These are phyloP conservation scores for Patella caerulea DNA, from an alignment of 2,888 invertebrate genomes.

Conservation along the genomic window DNA sequence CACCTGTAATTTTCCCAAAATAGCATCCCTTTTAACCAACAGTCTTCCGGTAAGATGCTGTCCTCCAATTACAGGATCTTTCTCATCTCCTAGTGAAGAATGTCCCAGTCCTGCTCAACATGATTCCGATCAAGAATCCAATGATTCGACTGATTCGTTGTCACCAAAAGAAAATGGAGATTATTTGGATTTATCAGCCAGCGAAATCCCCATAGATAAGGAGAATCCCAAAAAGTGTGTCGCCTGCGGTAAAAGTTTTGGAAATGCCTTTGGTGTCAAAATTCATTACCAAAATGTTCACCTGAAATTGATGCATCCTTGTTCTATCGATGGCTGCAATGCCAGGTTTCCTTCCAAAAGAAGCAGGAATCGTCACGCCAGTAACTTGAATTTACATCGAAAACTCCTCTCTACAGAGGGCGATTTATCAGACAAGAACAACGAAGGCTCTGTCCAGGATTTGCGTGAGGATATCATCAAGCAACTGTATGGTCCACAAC, in stretches of 20 bases:
- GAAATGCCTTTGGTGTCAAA: slow-evolving; percentile 92
- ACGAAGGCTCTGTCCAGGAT: slow-evolving; percentile 24
- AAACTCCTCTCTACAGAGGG: slow-evolving; percentile 78
- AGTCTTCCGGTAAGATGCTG: background rate
- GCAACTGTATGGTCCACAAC: slow-evolving; percentile 38
- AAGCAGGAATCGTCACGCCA: slow-evolving; percentile 91
- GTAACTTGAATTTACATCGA: slow-evolving; percentile 90
- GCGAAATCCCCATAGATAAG: slow-evolving; percentile 89
- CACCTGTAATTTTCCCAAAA: slow-evolving; percentile 46
- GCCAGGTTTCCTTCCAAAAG: slow-evolving; percentile 94
- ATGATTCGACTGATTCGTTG: slow-evolving; percentile 40
- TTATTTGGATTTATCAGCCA: slow-evolving; percentile 36
- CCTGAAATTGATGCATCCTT: slow-evolving; percentile 94
- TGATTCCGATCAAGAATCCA: slow-evolving; percentile 40
- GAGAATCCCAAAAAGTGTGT: slow-evolving; percentile 93
- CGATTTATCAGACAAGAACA: slow-evolving; percentile 32
- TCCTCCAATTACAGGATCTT: slow-evolving; percentile 11
- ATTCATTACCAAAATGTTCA: slow-evolving; percentile 97
- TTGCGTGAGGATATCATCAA: slow-evolving; percentile 39
- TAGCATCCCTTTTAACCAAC: slow-evolving; percentile 46
- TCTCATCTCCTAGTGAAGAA: background rate
- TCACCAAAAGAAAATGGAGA: slow-evolving; percentile 22
- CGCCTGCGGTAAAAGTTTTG: slow-evolving; percentile 93
- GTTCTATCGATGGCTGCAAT: slow-evolving; percentile 93
- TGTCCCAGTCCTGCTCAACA: slow-evolving; percentile 73